A percentile compares a stretch with the other conserved stretches of the same genome.
Conservation (phyloP, 2,113 vertebrate genomes). For the Cyprinodon brontotheroides region DNA sequence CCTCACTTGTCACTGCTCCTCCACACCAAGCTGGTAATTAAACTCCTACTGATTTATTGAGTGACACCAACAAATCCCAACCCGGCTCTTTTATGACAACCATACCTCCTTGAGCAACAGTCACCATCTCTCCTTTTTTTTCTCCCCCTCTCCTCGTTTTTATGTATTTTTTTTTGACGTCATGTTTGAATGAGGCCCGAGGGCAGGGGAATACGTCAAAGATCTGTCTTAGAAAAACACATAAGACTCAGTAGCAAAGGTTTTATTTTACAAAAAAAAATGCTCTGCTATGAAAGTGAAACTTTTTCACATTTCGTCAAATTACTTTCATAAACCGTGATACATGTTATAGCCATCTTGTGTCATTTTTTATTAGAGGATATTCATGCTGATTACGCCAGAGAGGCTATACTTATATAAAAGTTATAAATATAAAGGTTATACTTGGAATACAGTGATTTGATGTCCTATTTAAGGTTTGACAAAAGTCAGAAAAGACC, state of each 20-base stretch:
- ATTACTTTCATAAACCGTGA: no score
- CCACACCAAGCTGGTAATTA: constrained; percentile 92
- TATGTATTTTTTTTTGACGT: constrained; percentile 41
- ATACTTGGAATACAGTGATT: background rate
- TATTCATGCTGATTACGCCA: no score
- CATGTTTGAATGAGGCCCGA: constrained; percentile 52
- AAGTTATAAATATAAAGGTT: background rate
- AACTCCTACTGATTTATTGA: constrained; percentile 97
- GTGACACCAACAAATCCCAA: constrained; percentile 95
- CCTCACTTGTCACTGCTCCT: constrained; percentile 83
- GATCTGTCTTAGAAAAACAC: constrained; percentile 30
- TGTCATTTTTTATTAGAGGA: background rate
- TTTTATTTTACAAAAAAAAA: constrained; percentile 24
- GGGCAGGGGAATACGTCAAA: constrained; percentile 40
- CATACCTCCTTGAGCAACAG: constrained; percentile 88
- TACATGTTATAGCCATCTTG: background rate
- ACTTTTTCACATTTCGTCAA: background rate
- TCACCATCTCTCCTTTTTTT: constrained; percentile 69
- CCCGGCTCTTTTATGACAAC: constrained; percentile 92
- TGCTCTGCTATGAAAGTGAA: background rate
- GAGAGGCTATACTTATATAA: no score
- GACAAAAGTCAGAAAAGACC: no score
- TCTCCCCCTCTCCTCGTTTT: constrained; percentile 20
- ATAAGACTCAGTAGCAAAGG: constrained; percentile 25
- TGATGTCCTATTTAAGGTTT: background rate